A percentile compares a stretch with the other conserved stretches of the same genome.
These are phyloP conservation scores for Melanaphis sacchari DNA, from an alignment of 1,140 invertebrate genomes.

Conservation along the genomic window DNA sequence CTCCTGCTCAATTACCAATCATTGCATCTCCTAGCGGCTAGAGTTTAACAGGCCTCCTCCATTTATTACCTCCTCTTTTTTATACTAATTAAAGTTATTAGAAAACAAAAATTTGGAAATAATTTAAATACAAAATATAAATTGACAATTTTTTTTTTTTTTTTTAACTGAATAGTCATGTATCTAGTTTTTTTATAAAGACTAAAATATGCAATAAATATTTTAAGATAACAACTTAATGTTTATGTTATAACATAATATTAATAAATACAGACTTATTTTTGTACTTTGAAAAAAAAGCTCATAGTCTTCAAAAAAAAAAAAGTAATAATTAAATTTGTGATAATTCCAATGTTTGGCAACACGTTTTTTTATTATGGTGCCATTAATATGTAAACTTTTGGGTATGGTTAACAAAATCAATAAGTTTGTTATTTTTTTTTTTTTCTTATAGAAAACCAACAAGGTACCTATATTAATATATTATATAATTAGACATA, in stretches of 20 bases:
- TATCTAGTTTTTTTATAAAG: conserved; percentile 42
- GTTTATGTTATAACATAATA: conserved; percentile 47
- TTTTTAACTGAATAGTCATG: conserved; percentile 49
- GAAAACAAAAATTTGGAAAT: conserved; percentile 48
- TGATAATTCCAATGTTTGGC: conserved; percentile 55
- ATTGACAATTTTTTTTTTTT: conserved; percentile 56
- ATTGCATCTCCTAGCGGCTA: conserved; percentile 65
- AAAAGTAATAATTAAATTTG: conserved; percentile 50
- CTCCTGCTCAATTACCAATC: conserved; percentile 63
- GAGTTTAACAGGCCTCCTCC: background rate
- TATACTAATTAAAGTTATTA: conserved; percentile 51
- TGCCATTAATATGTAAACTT: conserved; percentile 51
- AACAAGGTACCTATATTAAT: conserved; percentile 54
- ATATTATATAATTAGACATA: conserved; percentile 30
- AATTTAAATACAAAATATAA: conserved; percentile 28
- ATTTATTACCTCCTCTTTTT: conserved; percentile 46
- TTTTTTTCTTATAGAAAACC: conserved; percentile 54
- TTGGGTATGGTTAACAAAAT: conserved; percentile 52
- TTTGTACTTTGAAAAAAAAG: conserved; percentile 56
- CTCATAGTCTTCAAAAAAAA: conserved; percentile 43
- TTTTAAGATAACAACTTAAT: conserved; percentile 41
- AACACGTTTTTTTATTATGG: conserved; percentile 40
- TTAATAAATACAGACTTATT: conserved; percentile 47
- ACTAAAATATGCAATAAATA: conserved; percentile 56
- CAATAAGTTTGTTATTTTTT: conserved; percentile 50